Conservation (phyloP, 2,113 vertebrate genomes). For the Ochotona princeps region DNA sequence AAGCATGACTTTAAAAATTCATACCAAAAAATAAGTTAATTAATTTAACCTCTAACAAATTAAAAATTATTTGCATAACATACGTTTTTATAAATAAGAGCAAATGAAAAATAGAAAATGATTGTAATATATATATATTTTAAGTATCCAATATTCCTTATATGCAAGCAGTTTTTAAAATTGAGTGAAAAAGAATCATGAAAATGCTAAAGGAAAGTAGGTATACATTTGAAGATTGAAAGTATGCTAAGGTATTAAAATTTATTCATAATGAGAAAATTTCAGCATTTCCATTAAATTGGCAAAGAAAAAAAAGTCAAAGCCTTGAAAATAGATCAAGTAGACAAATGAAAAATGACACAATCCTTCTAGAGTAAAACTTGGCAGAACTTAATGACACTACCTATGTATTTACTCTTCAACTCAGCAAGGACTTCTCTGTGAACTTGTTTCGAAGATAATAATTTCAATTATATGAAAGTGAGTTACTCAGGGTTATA, state of each 20-base stretch:
- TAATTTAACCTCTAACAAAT: not conserved
- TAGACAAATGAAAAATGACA: not conserved
- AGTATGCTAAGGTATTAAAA: not conserved
- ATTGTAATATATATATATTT: not conserved
- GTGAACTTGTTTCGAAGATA: not conserved
- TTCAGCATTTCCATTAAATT: not conserved
- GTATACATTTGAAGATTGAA: not conserved
- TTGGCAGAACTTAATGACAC: not conserved
- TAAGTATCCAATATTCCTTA: not conserved
- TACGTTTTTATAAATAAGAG: not conserved
- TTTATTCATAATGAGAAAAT: not conserved
- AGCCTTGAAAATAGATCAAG: not conserved
- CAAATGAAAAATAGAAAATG: not conserved
- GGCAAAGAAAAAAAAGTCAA: not conserved
- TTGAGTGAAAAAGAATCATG: not conserved
- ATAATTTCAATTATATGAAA: not conserved
- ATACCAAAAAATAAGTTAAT: not conserved
- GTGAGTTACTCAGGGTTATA: not conserved
- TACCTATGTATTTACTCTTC: not conserved
- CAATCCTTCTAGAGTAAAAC: not conserved
- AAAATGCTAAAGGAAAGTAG: constrained; percentile 8
- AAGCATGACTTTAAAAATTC: not conserved
- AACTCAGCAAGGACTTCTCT: not conserved
- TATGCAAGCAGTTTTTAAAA: not conserved
- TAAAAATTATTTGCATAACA: not conserved